Evolutionary conservation across 2,113 vertebrate species (phyloP), one percentile per base, ranked within the genome.

Genomic region (Pseudonaja textilis): DNA sequence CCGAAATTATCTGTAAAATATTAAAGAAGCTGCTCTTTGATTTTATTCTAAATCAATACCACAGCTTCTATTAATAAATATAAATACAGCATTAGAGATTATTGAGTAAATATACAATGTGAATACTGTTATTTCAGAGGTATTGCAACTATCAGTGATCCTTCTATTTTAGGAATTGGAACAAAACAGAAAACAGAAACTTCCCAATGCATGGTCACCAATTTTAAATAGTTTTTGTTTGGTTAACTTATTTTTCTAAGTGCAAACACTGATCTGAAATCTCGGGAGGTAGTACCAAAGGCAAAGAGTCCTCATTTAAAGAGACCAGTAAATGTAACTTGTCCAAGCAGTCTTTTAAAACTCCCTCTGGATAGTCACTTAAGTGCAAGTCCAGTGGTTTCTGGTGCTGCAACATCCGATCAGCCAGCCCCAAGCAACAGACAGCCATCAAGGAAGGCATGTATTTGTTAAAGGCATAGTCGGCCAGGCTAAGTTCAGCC

Each of bases 401-500:
- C 12, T 91, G 94, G 29, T 96, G 96, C n/a, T 85, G 42, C 93
- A 98, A 95, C 92, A 99, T 94, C 34, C 97, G 97, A 42, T 98
- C 96, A 0, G 98, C 98, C 74, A 99, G 92, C 5, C 93, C 97
- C 92, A 99, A 95, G 42, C 98, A 98, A 92, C 98, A 98, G 64
- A 97, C 91, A 4, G 98, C 99, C 93, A 99, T 97, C 85, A 99
- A 96, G 5, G 99, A 99, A 0, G 99, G 98, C 0, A 96, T 55
- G 92, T 99, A 99, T 23, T 96, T 96, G 95, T 97, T 98, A 95
- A 99, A 99, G 25, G 98, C 95, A 1, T 99, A 99, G 96, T 99
- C 99, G 0, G 99, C 99, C 86, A 99, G 95, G 95, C 98, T 99
- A 94, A 99, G 96, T 96, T 99, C 98, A 0, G 98, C 98, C 25